Evolutionary conservation across 2,797 vertebrate species (phyloP).

Genomic region (Tragopan temminckii): DNA sequence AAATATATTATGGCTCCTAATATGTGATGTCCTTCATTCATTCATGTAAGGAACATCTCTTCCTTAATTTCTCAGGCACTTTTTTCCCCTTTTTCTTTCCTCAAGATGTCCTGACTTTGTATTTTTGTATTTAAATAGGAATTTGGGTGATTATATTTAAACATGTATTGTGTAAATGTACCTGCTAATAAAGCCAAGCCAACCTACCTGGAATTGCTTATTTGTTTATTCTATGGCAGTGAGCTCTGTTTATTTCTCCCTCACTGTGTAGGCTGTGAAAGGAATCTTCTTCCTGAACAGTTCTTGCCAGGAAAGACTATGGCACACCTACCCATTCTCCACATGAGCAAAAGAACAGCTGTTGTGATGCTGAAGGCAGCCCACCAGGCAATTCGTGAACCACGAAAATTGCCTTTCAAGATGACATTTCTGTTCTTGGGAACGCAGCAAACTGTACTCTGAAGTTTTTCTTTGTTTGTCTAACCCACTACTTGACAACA

Average conservation of each 20-base stretch:
- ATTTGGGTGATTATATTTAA: not conserved
- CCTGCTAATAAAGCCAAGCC: not conserved
- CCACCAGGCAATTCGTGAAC: not conserved
- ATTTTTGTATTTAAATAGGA: not conserved
- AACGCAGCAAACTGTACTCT: not conserved
- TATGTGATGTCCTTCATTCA: not conserved
- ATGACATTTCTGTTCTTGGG: not conserved
- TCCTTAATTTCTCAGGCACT: not conserved
- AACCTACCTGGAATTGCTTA: not conserved
- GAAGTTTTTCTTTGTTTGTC: constrained; percentile 38
- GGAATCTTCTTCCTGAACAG: not conserved
- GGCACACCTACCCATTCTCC: not conserved
- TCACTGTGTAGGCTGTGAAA: not conserved
- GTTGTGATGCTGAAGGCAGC: not conserved
- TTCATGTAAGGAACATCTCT: constrained; percentile 15
- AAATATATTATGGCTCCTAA: not conserved
- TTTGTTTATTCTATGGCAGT: not conserved
- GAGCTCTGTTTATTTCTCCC: not conserved
- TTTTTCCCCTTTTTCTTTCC: not conserved
- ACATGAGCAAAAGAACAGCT: constrained; percentile 31
- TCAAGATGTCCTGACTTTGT: not conserved
- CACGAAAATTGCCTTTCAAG: constrained; percentile 37
- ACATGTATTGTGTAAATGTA: not conserved
- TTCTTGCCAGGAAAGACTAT: not conserved
- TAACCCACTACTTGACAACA: not conserved